A percentile compares a stretch with the other conserved stretches of the same genome.
These are phyloP conservation scores for Acholoe squamosa DNA, from an alignment of 2,888 invertebrate genomes.

Conservation along the genomic window DNA sequence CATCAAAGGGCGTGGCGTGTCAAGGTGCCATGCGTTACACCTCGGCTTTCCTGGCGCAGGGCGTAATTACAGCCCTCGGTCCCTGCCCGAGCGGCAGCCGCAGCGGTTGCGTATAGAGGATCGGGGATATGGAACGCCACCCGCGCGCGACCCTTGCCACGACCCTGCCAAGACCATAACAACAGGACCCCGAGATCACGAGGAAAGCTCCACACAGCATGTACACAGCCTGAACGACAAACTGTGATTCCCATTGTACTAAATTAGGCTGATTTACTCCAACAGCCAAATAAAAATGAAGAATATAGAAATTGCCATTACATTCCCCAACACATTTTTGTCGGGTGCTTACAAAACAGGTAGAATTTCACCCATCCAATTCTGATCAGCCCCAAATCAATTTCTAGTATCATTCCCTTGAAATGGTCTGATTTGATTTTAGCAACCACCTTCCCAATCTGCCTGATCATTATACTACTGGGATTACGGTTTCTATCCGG, in stretches of 20 bases:
- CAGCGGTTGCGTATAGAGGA: no score
- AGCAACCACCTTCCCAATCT: background rate
- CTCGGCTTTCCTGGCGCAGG: conserved; percentile 3
- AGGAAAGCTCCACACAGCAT: background rate
- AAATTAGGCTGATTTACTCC: no score
- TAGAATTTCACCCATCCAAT: background rate
- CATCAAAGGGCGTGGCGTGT: conserved; percentile 62
- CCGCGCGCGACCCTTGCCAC: background rate
- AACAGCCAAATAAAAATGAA: no score
- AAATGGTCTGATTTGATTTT: background rate
- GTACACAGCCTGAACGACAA: no score
- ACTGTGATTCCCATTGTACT: no score
- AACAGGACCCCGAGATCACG: background rate
- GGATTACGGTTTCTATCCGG: background rate
- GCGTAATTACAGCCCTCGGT: conserved; percentile 18
- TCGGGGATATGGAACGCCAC: no score
- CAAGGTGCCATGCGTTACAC: conserved; percentile 61
- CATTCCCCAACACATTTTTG: no score
- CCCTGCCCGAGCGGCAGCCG: background rate
- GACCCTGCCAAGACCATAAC: background rate
- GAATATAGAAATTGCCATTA: no score
- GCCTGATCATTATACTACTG: background rate
- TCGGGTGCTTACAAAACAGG: background rate
- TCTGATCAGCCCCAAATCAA: background rate
- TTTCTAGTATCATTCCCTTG: background rate